phyloP scores from a whole-genome alignment of 2,888 invertebrate species.

The Chloroclystis v-ata region DNA sequence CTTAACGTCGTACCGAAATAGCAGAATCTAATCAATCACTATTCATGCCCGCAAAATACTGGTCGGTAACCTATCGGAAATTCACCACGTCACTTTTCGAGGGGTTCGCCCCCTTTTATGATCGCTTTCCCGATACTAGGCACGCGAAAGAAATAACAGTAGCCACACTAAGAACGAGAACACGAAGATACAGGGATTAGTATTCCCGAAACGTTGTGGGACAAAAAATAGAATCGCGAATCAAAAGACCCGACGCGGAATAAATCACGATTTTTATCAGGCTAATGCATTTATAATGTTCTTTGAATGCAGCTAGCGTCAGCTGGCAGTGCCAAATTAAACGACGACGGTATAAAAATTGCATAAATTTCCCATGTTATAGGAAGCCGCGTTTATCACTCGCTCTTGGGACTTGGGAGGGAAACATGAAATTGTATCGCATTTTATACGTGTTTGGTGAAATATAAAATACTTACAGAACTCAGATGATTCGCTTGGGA shows the following conservation, averaged over 20 bases:
- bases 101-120: slow-evolving; percentile 20
- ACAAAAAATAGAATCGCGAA: slow-evolving; percentile 21
- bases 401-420: not conserved
- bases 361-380: slow-evolving; percentile 1
- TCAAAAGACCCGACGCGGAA: slow-evolving; percentile 17
- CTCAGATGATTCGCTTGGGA: not conserved
- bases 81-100: slow-evolving; percentile 19
- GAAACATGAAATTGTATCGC: not conserved
- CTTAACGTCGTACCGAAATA: slow-evolving; percentile 6
- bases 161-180: not conserved
- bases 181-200: slow-evolving; percentile 16
- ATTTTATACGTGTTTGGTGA: too few species aligned
- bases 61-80: slow-evolving; percentile 13
- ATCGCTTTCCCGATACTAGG: slow-evolving; percentile 22
- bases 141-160: slow-evolving; percentile 5
- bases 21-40: slow-evolving; percentile 17
- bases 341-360: slow-evolving; percentile 4
- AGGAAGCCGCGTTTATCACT: not conserved
- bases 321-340: slow-evolving; percentile 24
- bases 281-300: slow-evolving; percentile 60
- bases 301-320: slow-evolving; percentile 38
- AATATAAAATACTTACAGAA: not conserved
- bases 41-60: slow-evolving; percentile 22
- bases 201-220: slow-evolving; percentile 16
- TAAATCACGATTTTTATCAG: slow-evolving; percentile 24